Percentiles rank a stretch among this genome's conserved stretches.
Evolutionary conservation across 1,140 invertebrate genomes (phyloP).

Genomic region (Pogonognathellus flavescens): DNA sequence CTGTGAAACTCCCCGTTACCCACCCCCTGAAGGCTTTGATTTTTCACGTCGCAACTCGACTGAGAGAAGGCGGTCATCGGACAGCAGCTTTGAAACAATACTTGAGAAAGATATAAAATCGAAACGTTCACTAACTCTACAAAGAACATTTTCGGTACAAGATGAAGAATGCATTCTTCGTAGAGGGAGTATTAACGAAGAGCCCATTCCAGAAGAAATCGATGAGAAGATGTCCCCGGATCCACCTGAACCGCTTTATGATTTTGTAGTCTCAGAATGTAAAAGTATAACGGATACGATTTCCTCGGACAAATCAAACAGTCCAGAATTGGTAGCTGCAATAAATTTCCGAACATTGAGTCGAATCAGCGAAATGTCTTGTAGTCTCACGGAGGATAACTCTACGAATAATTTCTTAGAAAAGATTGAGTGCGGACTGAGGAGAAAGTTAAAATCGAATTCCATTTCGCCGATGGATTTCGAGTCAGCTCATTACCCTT

Average conservation of each 20-base stretch:
- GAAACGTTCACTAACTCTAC: constrained; percentile 16
- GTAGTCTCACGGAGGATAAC: constrained; percentile 54
- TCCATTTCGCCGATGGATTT: constrained; percentile 55
- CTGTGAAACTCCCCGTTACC: constrained; percentile 64
- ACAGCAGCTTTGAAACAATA: constrained; percentile 40
- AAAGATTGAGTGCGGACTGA: constrained; percentile 64
- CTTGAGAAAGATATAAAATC: constrained; percentile 37
- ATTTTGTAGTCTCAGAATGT: constrained; percentile 51
- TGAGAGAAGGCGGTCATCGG: constrained; percentile 45
- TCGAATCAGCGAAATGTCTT: constrained; percentile 62
- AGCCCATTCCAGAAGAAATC: constrained; percentile 6
- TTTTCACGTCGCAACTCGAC: constrained; percentile 53
- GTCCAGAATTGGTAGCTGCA: constrained; percentile 36
- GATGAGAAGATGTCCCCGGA: constrained; percentile 29
- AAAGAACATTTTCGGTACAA: constrained; percentile 51
- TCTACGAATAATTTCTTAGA: constrained; percentile 63
- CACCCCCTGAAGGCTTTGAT: constrained; percentile 60
- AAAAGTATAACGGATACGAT: constrained; percentile 54
- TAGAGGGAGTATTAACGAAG: constrained; percentile 26
- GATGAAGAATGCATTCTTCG: constrained; percentile 2
- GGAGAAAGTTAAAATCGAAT: constrained; percentile 49
- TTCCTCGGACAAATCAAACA: constrained; percentile 54
- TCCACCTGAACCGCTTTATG: constrained; percentile 56
- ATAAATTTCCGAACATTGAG: constrained; percentile 56
- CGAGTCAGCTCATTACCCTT: constrained; percentile 41